A percentile compares a stretch with the other conserved stretches of the same genome.
Conservation (phyloP, 2,797 vertebrate genomes). For the Trichosurus vulpecula region DNA sequence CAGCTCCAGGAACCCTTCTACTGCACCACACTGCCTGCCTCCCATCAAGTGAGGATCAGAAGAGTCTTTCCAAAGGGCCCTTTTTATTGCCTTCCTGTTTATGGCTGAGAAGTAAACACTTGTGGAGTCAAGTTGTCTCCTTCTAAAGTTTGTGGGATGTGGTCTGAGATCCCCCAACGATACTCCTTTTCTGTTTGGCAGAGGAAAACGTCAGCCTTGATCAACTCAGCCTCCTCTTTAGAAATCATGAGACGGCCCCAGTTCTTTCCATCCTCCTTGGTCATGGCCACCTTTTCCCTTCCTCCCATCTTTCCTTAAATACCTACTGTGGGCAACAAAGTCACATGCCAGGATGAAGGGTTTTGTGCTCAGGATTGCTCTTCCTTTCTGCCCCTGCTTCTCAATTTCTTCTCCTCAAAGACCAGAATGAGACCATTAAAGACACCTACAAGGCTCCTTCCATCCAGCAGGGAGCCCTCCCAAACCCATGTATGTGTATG, state of each 20-base stretch:
- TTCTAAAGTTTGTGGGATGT: constrained; percentile 38
- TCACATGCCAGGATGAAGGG: neutral
- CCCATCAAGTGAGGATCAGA: neutral
- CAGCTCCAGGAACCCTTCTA: neutral
- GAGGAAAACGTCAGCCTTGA: neutral
- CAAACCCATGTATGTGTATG: neutral
- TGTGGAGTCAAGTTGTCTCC: constrained; percentile 58
- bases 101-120: constrained; percentile 75
- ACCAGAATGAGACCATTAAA: neutral
- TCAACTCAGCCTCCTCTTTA: neutral
- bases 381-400: neutral
- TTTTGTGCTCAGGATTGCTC: neutral
- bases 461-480: neutral
- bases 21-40: neutral
- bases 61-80: constrained; percentile 41
- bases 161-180: neutral
- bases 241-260: neutral
- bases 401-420: neutral
- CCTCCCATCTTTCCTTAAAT: neutral
- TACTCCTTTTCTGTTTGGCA: constrained; percentile 51
- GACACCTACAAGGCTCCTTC: neutral
- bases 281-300: neutral
- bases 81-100: constrained; percentile 80
- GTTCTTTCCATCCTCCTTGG: neutral
- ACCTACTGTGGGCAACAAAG: neutral